phyloP scores from a whole-genome alignment of 2,888 invertebrate genomes.

The Lycaena phlaeas region DNA sequence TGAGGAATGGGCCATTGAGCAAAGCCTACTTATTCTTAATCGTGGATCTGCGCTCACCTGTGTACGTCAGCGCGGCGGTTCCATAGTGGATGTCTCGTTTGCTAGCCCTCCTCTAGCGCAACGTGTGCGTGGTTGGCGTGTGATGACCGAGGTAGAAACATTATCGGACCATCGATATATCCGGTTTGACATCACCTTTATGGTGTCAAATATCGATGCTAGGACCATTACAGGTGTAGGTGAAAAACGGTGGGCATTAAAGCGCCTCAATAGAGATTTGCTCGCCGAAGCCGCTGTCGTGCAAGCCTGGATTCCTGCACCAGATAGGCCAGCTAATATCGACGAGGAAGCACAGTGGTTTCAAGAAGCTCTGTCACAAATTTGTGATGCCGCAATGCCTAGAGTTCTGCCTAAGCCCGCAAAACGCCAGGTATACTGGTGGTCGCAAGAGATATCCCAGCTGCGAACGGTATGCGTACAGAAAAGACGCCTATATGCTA shows the following conservation, averaged over 20 bases:
- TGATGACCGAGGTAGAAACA: constrained; percentile 16
- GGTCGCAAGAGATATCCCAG: neutral
- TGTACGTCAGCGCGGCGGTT: constrained; percentile 18
- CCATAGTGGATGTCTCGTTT: constrained; percentile 19
- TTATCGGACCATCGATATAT: constrained; percentile 19
- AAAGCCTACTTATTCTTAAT: constrained; percentile 14
- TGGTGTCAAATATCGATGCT: no score
- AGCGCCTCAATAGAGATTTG: no score
- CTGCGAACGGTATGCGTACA: neutral
- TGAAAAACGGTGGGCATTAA: no score
- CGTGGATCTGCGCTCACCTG: constrained; percentile 17
- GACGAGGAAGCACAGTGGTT: no score
- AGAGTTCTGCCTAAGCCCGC: neutral
- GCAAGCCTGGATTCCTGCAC: neutral
- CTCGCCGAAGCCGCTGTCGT: constrained; percentile 7
- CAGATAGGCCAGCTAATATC: neutral
- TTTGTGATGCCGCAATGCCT: neutral
- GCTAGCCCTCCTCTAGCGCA: constrained; percentile 11
- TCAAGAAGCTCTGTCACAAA: no score
- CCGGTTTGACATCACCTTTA: no score
- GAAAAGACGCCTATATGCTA: neutral
- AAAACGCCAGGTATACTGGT: neutral
- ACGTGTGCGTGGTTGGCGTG: no score
- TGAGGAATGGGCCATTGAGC: constrained; percentile 14
- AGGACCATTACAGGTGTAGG: no score